Percentiles rank a stretch among this genome's conserved stretches.
phyloP scores from a whole-genome alignment of 2,888 invertebrate species.

The Anorthoa munda region DNA sequence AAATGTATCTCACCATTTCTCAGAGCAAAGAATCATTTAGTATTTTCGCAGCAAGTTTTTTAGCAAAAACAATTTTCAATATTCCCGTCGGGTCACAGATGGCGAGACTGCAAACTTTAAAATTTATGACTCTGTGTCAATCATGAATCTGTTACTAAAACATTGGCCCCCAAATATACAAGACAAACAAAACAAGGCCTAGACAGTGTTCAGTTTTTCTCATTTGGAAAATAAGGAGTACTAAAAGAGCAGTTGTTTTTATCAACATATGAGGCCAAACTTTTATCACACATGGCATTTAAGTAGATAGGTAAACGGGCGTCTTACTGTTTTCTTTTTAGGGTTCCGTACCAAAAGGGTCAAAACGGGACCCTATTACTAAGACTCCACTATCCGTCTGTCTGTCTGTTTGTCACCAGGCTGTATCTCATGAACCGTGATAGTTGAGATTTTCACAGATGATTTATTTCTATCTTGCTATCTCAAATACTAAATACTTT shows the following conservation, averaged over 20 bases:
- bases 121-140: slow-evolving; percentile 13
- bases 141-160: not conserved
- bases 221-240: slow-evolving; percentile 8
- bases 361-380: too few relatives aligned
- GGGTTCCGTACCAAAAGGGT: too few relatives aligned
- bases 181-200: not conserved
- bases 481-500: too few relatives aligned
- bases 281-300: too few relatives aligned
- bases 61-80: not conserved
- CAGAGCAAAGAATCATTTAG: not conserved
- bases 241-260: not conserved
- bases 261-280: slow-evolving; percentile 1
- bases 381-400: too few relatives aligned
- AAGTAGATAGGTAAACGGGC: too few relatives aligned
- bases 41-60: not conserved
- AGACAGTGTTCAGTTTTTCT: not conserved
- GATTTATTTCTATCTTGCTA: too few relatives aligned
- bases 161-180: not conserved
- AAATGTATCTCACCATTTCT: not conserved
- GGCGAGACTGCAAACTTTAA: slow-evolving; percentile 19
- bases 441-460: too few relatives aligned
- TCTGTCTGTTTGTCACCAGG: too few relatives aligned
- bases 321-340: too few relatives aligned
- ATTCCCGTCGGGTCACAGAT: not conserved
- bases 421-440: too few relatives aligned